phyloP scores from a whole-genome alignment of 2,797 vertebrate species.

The Arrhamphus sclerolepis region DNA sequence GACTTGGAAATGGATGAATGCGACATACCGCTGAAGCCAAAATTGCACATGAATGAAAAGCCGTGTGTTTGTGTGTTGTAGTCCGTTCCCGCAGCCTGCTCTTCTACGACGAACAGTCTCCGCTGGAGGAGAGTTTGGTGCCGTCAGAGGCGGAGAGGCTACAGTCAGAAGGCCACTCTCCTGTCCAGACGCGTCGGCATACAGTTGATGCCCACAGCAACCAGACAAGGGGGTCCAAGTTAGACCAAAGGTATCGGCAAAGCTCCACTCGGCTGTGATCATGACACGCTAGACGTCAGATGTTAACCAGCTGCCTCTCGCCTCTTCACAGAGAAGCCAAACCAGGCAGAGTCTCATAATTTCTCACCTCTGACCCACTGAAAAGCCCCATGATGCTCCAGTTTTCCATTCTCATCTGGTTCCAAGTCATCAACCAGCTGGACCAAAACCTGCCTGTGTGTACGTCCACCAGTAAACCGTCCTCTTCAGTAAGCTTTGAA shows the following conservation, averaged over 20 bases:
- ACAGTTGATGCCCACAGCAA: conserved; percentile 83
- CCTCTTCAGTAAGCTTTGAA: no score
- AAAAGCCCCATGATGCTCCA: conserved; percentile 9
- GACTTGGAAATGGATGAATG: neutral
- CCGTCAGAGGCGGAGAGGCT: conserved; percentile 81
- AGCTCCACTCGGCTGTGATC: neutral
- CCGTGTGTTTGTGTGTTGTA: conserved; percentile 62
- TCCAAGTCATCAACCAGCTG: conserved; percentile 17
- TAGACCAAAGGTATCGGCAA: conserved; percentile 67
- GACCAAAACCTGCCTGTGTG: neutral
- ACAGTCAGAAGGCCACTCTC: conserved; percentile 46
- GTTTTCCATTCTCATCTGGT: conserved; percentile 8
- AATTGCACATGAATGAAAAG: neutral
- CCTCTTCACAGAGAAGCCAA: conserved; percentile 60
- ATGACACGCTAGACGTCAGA: neutral
- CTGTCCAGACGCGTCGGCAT: conserved; percentile 84
- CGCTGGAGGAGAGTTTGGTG: conserved; percentile 86
- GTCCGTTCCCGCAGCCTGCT: conserved; percentile 97
- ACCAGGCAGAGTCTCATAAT: conserved; percentile 53
- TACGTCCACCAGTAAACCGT: neutral
- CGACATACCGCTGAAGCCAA: neutral
- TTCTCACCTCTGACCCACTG: conserved; percentile 53
- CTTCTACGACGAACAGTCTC: conserved; percentile 90
- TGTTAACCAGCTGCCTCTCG: conserved; percentile 20
- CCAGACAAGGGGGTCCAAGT: conserved; percentile 67